Conservation (phyloP, 2,113 vertebrate genomes). For the Phyllostomus hastatus region DNA sequence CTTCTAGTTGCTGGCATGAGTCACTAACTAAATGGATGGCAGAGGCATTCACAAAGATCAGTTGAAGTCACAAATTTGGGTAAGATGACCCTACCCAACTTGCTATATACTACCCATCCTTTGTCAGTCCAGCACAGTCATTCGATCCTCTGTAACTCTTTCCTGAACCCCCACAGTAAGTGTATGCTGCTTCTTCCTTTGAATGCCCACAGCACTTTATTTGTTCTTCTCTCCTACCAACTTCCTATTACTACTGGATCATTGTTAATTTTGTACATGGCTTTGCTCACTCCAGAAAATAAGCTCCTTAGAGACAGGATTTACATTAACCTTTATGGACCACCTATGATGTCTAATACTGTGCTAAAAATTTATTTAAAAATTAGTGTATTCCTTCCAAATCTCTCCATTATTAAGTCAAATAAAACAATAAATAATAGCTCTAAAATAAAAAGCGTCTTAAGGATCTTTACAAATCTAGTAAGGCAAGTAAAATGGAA, state of each 20-base stretch:
- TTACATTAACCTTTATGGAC: slow-evolving; percentile 33
- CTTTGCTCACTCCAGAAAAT: slow-evolving; percentile 19
- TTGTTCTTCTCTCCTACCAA: background rate
- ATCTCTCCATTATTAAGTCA: slow-evolving; percentile 13
- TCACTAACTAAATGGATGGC: slow-evolving; percentile 36
- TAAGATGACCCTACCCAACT: background rate
- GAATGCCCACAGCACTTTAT: background rate
- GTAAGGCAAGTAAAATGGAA: slow-evolving; percentile 3
- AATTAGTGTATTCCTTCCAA: slow-evolving; percentile 21
- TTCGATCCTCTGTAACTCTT: background rate
- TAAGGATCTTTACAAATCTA: slow-evolving; percentile 26
- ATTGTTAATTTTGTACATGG: background rate
- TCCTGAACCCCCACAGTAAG: background rate
- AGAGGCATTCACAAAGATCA: background rate
- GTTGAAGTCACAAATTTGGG: background rate
- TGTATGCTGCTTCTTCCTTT: background rate
- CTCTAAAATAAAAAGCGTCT: slow-evolving; percentile 34
- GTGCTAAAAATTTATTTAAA: slow-evolving; percentile 15
- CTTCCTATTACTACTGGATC: background rate
- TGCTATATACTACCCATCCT: background rate
- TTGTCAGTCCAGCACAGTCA: background rate
- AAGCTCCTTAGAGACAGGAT: background rate
- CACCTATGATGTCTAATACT: background rate
- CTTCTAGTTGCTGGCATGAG: background rate
- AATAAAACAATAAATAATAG: slow-evolving; percentile 7